Base-by-base conservation (phyloP, 2,888 invertebrate species). In the Sinhomidia bicolor region DNA sequence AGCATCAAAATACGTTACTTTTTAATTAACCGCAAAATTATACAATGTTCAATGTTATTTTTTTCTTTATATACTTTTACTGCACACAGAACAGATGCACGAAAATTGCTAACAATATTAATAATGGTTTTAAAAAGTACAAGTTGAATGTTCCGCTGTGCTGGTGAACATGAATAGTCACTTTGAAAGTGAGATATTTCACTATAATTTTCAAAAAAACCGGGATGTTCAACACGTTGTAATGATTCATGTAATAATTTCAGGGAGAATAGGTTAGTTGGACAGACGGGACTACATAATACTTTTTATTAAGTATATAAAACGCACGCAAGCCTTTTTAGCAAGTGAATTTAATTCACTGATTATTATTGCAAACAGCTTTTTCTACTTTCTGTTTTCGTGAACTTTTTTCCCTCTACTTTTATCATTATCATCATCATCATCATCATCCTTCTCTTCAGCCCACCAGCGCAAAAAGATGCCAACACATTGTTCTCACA, bases 211-310 rank as follows among this genome's bases (percentile, higher is more conserved):
- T 6, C 36, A 12, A 12, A 3, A 47, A 47, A 51, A 14, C 51
- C 51, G 51, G 51, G 51, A 51, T 47, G 17, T 3, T 17, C 17
- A 3, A 17, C 26, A 26, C 26, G 0, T 7, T 10, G 51, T 10
- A 41, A 41, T 4, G 9, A 41, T 29, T 32, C 26, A 20, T 9
- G 41, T 62, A 36, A 44, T n/a, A n/a, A n/a, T n/a, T n/a, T n/a
- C n/a, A n/a, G n/a, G n/a, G 26, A 54, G 79, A 85, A 68, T 85
- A 85, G 89, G 89, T 89, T 89, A 89, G 89, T 89, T 89, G 89
- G 87, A 47, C 89, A 85, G 76, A 85, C 83, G 68, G 54, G 41
- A 89, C 5, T 14, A 12, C 51, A n/a, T n/a, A n/a, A n/a, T n/a
- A n/a, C n/a, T n/a, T n/a, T n/a, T n/a, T n/a, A n/a, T n/a, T n/a